These are phyloP conservation scores for Centropyge bicolor DNA, from an alignment of 2,797 vertebrate species.

Conservation along the genomic window DNA sequence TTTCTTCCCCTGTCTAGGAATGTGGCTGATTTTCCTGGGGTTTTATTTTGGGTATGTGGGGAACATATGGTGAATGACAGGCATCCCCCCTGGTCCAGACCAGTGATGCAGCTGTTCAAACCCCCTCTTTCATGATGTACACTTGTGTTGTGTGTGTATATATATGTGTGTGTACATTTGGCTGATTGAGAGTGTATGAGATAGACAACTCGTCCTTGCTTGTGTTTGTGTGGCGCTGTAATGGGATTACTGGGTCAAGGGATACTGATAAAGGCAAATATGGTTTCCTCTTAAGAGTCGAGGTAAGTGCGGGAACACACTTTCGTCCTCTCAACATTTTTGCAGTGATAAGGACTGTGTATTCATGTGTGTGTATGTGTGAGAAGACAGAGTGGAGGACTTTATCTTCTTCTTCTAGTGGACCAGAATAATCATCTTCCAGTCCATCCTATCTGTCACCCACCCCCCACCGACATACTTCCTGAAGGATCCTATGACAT, in stretches of 20 bases:
- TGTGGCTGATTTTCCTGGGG: constrained; percentile 58
- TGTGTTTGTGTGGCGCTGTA: constrained; percentile 10
- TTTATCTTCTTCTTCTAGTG: constrained; percentile 48
- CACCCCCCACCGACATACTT: constrained; percentile 32
- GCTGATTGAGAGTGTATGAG: not conserved
- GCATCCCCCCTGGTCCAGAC: constrained; percentile 62
- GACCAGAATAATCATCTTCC: constrained; percentile 51
- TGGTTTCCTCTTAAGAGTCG: constrained; percentile 11
- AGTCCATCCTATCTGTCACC: constrained; percentile 3
- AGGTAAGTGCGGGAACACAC: constrained; percentile 56
- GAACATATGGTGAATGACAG: constrained; percentile 80
- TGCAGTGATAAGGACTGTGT: constrained; percentile 44
- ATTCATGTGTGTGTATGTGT: constrained; percentile 19
- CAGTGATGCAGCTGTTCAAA: constrained; percentile 80
- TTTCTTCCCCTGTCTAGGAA: constrained; percentile 64
- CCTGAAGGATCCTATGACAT: constrained; percentile 74
- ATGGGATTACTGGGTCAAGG: constrained; percentile 48
- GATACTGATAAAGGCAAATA: constrained; percentile 51
- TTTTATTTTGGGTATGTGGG: constrained; percentile 81
- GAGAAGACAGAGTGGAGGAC: constrained; percentile 13
- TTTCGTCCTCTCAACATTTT: constrained; percentile 55
- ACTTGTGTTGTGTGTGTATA: constrained; percentile 40
- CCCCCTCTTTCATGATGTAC: constrained; percentile 63
- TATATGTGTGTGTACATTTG: constrained; percentile 9
- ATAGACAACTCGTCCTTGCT: constrained; percentile 28